phyloP scores from a whole-genome alignment of 2,888 invertebrate genomes.

The Heliconius erato region DNA sequence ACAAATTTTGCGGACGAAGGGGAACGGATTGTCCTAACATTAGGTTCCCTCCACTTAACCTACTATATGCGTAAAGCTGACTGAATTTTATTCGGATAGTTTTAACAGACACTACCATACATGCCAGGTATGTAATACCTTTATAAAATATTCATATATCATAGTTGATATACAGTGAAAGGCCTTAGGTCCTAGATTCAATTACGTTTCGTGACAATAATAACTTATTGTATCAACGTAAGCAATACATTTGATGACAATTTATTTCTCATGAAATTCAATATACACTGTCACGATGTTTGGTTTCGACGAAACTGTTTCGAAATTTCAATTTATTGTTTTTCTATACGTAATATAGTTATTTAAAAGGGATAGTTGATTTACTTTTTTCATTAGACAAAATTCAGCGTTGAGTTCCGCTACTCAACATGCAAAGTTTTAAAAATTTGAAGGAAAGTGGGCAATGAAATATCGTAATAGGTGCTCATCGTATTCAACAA shows the following conservation, averaged over 20 bases:
- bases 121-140: not conserved
- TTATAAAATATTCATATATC: not conserved
- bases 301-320: not conserved
- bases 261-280: constrained; percentile 30
- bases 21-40: no score
- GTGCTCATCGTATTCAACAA: no score
- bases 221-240: constrained; percentile 25
- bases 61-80: no score
- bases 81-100: not conserved
- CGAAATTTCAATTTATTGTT: not conserved
- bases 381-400: not conserved
- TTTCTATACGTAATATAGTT: not conserved
- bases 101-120: not conserved
- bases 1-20: no score
- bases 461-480: no score
- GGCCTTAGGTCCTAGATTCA: constrained; percentile 17
- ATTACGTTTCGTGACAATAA: constrained; percentile 33
- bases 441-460: no score
- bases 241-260: constrained; percentile 24
- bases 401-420: not conserved
- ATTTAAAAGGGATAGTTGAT: not conserved
- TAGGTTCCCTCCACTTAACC: no score
- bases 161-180: constrained; percentile 5
- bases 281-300: constrained; percentile 30
- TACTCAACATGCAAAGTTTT: not conserved